Base-by-base conservation (phyloP, 2,113 vertebrate species). In the Mesoclemmys tuberculata region DNA sequence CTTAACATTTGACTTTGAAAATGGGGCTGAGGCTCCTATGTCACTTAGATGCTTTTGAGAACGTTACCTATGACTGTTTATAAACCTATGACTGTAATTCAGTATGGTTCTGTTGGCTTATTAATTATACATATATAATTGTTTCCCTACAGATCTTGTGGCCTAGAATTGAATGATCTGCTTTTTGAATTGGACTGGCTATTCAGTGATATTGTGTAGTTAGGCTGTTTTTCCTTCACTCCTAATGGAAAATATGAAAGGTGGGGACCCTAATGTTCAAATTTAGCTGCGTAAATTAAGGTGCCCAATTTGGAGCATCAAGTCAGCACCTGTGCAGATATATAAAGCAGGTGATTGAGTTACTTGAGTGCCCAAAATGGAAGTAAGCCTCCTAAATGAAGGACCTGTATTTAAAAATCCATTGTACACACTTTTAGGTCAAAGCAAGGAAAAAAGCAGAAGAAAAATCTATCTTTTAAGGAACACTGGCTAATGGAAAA, bases 61-160 rank as follows among this genome's bases (percentile, higher is more conserved):
- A 29, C 56, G 10, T 68, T n/a, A 68, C 35, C 16, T 4, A n/a
- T n/a, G n/a, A n/a, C n/a, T 80, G 82, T 54, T 96, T 93, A 80
- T 91, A 82, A 68, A 56, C 91, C 87, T 83, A 79, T 91, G 89
- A 96, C 94, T 96, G 84, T 93, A 96, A 93, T 95, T 94, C 3
- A 51, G 51, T 80, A 96, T 88, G 87, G 83, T 93, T 85, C 84
- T 48, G 88, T 83, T 94, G 91, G 91, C 78, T 96, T 92, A 95
- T 97, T 96, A 97, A 97, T 97, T 95, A 95, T 88, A 83, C 89
- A 83, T 95, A 58, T 78, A 61, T 35, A 16, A 64, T 64, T 64
- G 61, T 64, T 64, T 64, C 61, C 61, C 31, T 35, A 64, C 16
- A 8, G 31, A 18, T 18, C 31, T 8, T 64, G 14, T 14, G 12